These are phyloP conservation scores for Spisula subtruncata DNA, from an alignment of 2,888 invertebrate species.

Conservation along the genomic window DNA sequence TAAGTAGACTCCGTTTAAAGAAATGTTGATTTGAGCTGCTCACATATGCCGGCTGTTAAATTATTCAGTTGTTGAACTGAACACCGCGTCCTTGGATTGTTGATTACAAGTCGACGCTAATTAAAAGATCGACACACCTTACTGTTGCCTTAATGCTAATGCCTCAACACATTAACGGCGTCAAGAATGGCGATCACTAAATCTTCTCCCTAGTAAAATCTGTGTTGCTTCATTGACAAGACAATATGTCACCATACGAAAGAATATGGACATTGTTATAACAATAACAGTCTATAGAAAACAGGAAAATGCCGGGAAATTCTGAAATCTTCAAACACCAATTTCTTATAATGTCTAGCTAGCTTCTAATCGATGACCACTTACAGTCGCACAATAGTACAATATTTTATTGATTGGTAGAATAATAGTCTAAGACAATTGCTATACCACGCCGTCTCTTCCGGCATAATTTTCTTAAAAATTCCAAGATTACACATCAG, in stretches of 20 bases:
- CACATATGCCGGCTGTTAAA: neutral
- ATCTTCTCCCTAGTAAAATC: neutral
- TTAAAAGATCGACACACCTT: neutral
- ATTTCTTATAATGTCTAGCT: neutral
- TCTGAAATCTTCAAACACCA: neutral
- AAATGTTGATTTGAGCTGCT: neutral
- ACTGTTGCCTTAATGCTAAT: neutral
- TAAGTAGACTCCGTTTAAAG: neutral
- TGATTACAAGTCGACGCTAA: neutral
- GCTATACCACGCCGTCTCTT: neutral
- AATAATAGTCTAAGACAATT: conserved; percentile 11
- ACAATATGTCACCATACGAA: neutral
- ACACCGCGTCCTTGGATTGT: neutral
- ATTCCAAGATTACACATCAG: neutral
- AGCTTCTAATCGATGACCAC: neutral
- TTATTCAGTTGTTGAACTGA: neutral
- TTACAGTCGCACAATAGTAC: neutral
- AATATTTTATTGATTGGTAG: neutral
- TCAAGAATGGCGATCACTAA: neutral
- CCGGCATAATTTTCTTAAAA: conserved; percentile 4
- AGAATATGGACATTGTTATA: neutral
- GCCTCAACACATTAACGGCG: neutral
- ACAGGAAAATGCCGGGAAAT: neutral
- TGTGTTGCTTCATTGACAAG: neutral
- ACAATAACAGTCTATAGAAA: neutral